phyloP scores from a whole-genome alignment of 2,113 vertebrate species.

The Euleptes europaea region DNA sequence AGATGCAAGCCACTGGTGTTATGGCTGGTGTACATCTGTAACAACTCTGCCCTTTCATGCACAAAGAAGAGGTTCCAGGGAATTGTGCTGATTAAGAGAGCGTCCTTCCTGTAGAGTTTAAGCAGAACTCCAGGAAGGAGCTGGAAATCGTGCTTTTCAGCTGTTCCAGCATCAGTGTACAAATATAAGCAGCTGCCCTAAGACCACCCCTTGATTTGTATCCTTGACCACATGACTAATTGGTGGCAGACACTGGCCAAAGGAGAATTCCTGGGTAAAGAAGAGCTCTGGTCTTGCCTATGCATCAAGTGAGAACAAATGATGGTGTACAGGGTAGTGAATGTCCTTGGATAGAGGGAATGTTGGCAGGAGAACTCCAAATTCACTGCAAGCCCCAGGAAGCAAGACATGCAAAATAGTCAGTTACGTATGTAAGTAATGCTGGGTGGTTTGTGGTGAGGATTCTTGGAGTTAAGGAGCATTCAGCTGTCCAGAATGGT shows the following conservation, averaged over 20 bases:
- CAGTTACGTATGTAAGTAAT: neutral
- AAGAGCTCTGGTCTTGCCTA: neutral
- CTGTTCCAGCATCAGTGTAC: too few species aligned
- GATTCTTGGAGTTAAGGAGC: too few species aligned
- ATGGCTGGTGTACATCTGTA: neutral
- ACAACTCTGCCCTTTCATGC: neutral
- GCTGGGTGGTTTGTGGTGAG: too few species aligned
- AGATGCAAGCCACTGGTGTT: too few species aligned
- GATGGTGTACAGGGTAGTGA: neutral
- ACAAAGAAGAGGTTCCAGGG: neutral
- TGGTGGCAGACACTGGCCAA: neutral
- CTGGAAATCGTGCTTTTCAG: too few species aligned
- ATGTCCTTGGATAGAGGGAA: neutral
- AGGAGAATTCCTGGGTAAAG: neutral
- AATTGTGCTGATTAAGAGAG: neutral
- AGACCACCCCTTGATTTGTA: neutral
- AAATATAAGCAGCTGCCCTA: neutral
- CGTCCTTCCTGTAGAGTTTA: neutral
- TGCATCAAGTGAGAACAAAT: neutral
- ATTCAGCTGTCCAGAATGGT: neutral
- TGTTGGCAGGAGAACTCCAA: neutral
- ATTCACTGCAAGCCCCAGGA: neutral
- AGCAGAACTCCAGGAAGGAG: too few species aligned
- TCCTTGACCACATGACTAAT: neutral
- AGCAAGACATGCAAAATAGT: neutral